These are phyloP conservation scores for Pandemis heparana DNA, from an alignment of 2,888 invertebrate genomes.

Conservation along the genomic window DNA sequence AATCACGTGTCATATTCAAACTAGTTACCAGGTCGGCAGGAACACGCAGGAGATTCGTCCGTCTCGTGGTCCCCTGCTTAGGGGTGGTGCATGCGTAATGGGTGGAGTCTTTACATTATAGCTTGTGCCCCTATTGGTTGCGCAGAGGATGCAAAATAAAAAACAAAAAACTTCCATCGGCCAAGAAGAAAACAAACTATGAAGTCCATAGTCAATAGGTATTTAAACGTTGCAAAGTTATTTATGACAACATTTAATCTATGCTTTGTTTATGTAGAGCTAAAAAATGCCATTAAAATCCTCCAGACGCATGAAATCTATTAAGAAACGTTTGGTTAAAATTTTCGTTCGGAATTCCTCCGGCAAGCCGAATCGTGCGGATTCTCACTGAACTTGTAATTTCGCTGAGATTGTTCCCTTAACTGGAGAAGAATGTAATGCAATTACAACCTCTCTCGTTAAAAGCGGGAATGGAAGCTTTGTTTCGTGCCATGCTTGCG, in stretches of 20 bases:
- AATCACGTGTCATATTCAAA: conserved; percentile 35
- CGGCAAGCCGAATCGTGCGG: conserved; percentile 54
- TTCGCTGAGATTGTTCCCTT: conserved; percentile 74
- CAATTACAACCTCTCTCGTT: conserved; percentile 74
- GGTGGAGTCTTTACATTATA: conserved; percentile 12
- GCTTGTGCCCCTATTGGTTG: conserved; percentile 21
- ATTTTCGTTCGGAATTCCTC: conserved; percentile 49
- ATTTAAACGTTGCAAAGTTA: neutral
- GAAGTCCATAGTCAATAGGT: neutral
- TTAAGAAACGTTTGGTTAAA: conserved; percentile 33
- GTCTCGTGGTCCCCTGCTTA: neutral
- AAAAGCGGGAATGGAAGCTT: conserved; percentile 51
- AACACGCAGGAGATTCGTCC: conserved; percentile 20
- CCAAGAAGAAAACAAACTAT: conserved; percentile 13
- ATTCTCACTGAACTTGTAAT: conserved; percentile 68
- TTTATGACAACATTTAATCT: neutral
- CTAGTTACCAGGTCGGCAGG: conserved; percentile 22
- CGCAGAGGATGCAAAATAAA: conserved; percentile 12
- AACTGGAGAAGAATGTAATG: conserved; percentile 74
- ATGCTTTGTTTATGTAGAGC: conserved; percentile 9
- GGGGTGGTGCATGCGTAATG: conserved; percentile 19
- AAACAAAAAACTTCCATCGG: conserved; percentile 8
- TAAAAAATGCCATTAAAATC: conserved; percentile 27
- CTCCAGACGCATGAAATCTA: conserved; percentile 7
- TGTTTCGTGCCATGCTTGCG: conserved; percentile 51